A percentile compares a stretch with the other conserved stretches of the same genome.
phyloP scores from a whole-genome alignment of 2,888 invertebrate species.

The Cyclophora punctaria region DNA sequence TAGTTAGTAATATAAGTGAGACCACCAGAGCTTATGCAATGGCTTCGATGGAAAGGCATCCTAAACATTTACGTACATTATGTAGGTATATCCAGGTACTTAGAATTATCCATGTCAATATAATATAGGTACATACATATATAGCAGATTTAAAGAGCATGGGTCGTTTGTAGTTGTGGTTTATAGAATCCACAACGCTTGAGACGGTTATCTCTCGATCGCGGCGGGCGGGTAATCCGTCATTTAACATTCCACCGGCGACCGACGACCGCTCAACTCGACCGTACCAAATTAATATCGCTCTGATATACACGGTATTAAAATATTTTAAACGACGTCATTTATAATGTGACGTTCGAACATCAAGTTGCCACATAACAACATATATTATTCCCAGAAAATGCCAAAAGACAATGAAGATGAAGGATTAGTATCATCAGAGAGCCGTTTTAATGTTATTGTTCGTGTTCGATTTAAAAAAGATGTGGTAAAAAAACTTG shows the following conservation, averaged over 20 bases:
- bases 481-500: conserved; percentile 56
- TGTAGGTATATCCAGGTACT: too few relatives aligned
- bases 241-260: conserved; percentile 71
- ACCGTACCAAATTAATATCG: conserved; percentile 73
- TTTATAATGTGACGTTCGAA: conserved; percentile 71
- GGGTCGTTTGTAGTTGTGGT: conserved; percentile 29
- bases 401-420: conserved; percentile 75
- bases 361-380: conserved; percentile 66
- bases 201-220: conserved; percentile 60
- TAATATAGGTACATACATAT: conserved; percentile 1
- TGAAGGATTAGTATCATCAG: conserved; percentile 74
- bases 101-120: too few relatives aligned
- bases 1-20: too few relatives aligned
- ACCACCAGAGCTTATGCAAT: too few relatives aligned
- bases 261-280: conserved; percentile 63
- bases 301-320: conserved; percentile 71
- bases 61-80: too few relatives aligned
- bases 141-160: conserved; percentile 22
- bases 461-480: conserved; percentile 59
- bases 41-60: too few relatives aligned
- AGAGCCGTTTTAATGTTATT: conserved; percentile 67
- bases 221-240: conserved; percentile 67
- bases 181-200: conserved; percentile 48
- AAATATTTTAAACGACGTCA: conserved; percentile 74
- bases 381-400: conserved; percentile 73